Evolutionary conservation across 2,797 vertebrate species (phyloP).

Genomic region (Pelobates cultripes): DNA sequence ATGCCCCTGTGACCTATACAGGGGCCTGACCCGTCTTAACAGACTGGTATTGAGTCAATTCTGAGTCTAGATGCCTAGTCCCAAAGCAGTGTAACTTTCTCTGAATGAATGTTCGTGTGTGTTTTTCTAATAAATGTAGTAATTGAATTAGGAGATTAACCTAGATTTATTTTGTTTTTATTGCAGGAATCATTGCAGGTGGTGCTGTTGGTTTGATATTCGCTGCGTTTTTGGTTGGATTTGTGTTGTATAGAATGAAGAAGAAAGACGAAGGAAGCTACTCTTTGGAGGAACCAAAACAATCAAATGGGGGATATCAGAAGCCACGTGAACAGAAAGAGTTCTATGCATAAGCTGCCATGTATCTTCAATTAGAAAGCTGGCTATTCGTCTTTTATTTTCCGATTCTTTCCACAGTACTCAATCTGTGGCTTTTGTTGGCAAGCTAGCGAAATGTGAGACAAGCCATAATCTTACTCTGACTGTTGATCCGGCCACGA

Average conservation of each 20-base stretch:
- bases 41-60: too few relatives aligned
- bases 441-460: not conserved
- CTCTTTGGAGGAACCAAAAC: constrained; percentile 73
- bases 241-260: constrained; percentile 84
- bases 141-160: too few relatives aligned
- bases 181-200: constrained; percentile 80
- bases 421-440: constrained; percentile 64
- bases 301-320: constrained; percentile 73
- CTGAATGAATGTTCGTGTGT: too few relatives aligned
- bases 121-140: too few relatives aligned
- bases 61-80: too few relatives aligned
- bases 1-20: too few relatives aligned
- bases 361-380: constrained; percentile 45
- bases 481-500: constrained; percentile 37
- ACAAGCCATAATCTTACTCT: constrained; percentile 21
- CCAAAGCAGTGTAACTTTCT: too few relatives aligned
- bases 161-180: constrained; percentile 3
- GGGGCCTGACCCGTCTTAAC: too few relatives aligned
- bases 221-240: constrained; percentile 72
- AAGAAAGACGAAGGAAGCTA: constrained; percentile 80
- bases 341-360: constrained; percentile 78
- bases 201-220: constrained; percentile 76
- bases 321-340: constrained; percentile 80
- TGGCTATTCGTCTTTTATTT: constrained; percentile 51
- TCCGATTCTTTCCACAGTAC: constrained; percentile 63